phyloP scores from a whole-genome alignment of 2,113 vertebrate genomes.

The Vulpes lagopus region DNA sequence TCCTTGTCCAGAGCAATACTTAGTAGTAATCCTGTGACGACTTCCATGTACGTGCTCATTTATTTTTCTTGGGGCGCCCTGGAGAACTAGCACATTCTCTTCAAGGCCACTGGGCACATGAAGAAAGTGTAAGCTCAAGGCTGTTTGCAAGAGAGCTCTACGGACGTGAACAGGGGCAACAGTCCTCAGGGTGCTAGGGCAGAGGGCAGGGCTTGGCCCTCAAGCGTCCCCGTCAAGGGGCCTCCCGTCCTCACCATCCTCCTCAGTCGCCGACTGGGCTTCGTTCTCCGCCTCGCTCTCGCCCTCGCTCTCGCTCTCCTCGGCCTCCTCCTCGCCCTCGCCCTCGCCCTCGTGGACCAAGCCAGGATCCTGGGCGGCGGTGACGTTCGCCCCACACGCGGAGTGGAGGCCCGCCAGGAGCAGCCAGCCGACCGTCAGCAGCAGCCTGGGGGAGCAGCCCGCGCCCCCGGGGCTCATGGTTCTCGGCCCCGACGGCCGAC shows the following conservation, averaged over 20 bases:
- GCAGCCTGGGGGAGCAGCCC: slow-evolving; percentile 21
- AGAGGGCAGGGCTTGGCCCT: not conserved
- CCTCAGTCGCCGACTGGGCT: not conserved
- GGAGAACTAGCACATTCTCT: not conserved
- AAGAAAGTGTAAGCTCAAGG: not conserved
- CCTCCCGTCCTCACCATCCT: slow-evolving; percentile 55
- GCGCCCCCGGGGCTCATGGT: slow-evolving; percentile 61
- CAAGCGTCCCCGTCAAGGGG: not conserved
- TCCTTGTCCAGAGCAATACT: not conserved
- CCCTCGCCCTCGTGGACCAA: accelerated
- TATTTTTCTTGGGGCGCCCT: not conserved
- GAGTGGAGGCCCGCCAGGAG: slow-evolving; percentile 57
- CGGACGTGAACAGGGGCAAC: not conserved
- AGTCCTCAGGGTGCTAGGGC: not conserved
- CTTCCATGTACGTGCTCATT: not conserved
- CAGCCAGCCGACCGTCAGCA: slow-evolving; percentile 65
- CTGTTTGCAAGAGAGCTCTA: not conserved
- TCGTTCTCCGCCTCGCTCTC: not conserved
- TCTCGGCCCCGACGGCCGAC: slow-evolving; percentile 35
- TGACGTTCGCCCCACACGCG: slow-evolving; percentile 27
- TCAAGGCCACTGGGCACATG: not conserved
- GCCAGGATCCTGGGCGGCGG: slow-evolving; percentile 6
- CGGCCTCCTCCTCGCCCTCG: not conserved
- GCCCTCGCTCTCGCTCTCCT: not conserved
- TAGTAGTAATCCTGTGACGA: not conserved